A percentile compares a stretch with the other conserved stretches of the same genome.
Conservation (phyloP, 2,797 vertebrate species). For the Gephyroberyx darwinii region DNA sequence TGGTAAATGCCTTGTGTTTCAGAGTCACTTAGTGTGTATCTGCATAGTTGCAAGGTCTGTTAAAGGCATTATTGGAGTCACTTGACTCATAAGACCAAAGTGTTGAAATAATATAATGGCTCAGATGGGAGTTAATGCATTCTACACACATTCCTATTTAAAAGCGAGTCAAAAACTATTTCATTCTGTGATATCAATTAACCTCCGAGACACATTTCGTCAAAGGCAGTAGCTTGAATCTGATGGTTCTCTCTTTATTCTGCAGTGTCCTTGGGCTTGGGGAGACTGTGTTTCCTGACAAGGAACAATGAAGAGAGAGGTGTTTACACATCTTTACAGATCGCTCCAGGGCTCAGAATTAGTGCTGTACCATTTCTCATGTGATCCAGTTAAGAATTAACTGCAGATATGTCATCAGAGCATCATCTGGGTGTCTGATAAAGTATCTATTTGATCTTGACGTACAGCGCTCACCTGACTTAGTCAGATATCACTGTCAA, state of each 20-base stretch:
- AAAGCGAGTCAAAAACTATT: conserved; percentile 64
- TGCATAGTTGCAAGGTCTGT: conserved; percentile 20
- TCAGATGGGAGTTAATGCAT: conserved; percentile 58
- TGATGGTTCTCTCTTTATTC: conserved; percentile 71
- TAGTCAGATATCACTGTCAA: conserved; percentile 76
- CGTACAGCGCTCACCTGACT: conserved; percentile 57
- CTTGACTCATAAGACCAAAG: conserved; percentile 38
- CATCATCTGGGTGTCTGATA: conserved; percentile 72
- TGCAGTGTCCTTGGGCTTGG: conserved; percentile 73
- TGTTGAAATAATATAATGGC: conserved; percentile 54
- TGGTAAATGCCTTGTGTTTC: conserved; percentile 15
- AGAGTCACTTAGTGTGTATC: conserved; percentile 6
- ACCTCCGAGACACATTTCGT: conserved; percentile 70
- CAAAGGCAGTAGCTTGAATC: conserved; percentile 63
- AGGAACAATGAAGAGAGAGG: conserved; percentile 74
- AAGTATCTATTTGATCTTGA: conserved; percentile 70
- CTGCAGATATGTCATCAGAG: conserved; percentile 75
- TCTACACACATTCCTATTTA: conserved; percentile 51
- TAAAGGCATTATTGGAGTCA: conserved; percentile 16
- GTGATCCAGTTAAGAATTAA: conserved; percentile 79
- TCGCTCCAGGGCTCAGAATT: conserved; percentile 75
- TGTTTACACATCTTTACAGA: conserved; percentile 82
- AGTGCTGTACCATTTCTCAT: conserved; percentile 72
- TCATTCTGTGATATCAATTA: conserved; percentile 73
- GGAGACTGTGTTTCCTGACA: conserved; percentile 76